A percentile compares a stretch with the other conserved stretches of the same genome.
These are phyloP conservation scores for Fopius arisanus DNA, from an alignment of 1,140 invertebrate species.

Conservation along the genomic window DNA sequence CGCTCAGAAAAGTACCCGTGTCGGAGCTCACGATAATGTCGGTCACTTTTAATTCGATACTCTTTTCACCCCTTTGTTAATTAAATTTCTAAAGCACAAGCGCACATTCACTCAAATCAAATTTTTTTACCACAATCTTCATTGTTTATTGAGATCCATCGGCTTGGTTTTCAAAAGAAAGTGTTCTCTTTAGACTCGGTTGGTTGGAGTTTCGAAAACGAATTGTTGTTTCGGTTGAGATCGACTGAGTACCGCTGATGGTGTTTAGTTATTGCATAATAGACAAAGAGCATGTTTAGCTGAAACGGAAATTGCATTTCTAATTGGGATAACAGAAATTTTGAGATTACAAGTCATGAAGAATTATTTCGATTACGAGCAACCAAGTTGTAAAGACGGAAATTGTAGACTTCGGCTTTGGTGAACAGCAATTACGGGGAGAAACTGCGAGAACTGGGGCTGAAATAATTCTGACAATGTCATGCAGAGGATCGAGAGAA, in stretches of 20 bases:
- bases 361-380: neutral
- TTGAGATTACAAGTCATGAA: neutral
- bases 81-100: neutral
- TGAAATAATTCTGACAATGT: neutral
- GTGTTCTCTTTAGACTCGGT: neutral
- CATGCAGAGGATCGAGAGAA: neutral
- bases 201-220: neutral
- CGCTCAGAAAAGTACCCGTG: slow-evolving; percentile 62
- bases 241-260: neutral
- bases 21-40: slow-evolving; percentile 35
- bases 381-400: neutral
- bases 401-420: neutral
- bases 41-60: slow-evolving; percentile 14
- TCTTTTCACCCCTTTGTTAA: neutral
- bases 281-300: neutral
- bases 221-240: neutral
- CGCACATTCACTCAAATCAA: neutral
- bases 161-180: neutral
- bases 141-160: neutral
- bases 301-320: slow-evolving; percentile 11
- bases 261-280: neutral
- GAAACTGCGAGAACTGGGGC: neutral
- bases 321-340: neutral
- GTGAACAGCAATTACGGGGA: neutral
- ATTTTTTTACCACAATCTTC: neutral